These are phyloP conservation scores for Tetranychus piercei DNA, from an alignment of 2,888 invertebrate species.

Conservation along the genomic window DNA sequence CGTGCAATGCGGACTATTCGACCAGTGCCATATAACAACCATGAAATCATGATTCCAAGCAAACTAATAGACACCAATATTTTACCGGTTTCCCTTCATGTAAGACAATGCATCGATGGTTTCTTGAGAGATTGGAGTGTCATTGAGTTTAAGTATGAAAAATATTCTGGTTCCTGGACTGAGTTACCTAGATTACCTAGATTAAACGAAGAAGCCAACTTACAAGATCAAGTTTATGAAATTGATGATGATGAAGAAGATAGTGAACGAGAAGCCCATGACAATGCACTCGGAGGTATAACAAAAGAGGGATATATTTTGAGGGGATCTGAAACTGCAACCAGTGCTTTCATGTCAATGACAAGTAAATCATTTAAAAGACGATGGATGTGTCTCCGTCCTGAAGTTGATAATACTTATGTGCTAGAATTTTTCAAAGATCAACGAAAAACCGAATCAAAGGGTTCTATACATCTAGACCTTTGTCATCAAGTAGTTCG, in stretches of 20 bases:
- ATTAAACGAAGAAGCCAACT: slow-evolving; percentile 35
- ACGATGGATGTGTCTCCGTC: slow-evolving; percentile 66
- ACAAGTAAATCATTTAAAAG: slow-evolving; percentile 82
- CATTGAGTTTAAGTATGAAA: slow-evolving; percentile 73
- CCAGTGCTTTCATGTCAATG: slow-evolving; percentile 75
- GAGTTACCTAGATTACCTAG: slow-evolving; percentile 52
- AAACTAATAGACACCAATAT: neutral
- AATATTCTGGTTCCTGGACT: slow-evolving; percentile 66
- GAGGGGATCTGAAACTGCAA: slow-evolving; percentile 76
- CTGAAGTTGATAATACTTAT: slow-evolving; percentile 76
- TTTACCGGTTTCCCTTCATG: slow-evolving; percentile 36
- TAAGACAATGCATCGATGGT: slow-evolving; percentile 48
- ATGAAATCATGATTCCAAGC: neutral
- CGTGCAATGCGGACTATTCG: slow-evolving; percentile 56
- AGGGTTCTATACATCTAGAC: slow-evolving; percentile 79
- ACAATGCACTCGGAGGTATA: slow-evolving; percentile 13
- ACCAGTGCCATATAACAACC: slow-evolving; percentile 30
- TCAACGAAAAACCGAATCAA: slow-evolving; percentile 72
- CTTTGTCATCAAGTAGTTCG: slow-evolving; percentile 67
- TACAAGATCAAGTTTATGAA: slow-evolving; percentile 71
- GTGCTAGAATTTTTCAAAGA: slow-evolving; percentile 81
- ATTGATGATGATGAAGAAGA: slow-evolving; percentile 45
- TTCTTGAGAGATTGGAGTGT: slow-evolving; percentile 76
- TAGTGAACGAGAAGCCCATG: slow-evolving; percentile 40
- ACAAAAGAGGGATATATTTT: slow-evolving; percentile 71